phyloP scores from a whole-genome alignment of 2,113 vertebrate species.

The Sus scrofa region T2T-Sscrofa CM000822.6:82187001-82187500 shows the following conservation, averaged over 20 bases:
- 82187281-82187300: not conserved
- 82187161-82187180: not conserved
- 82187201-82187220: not conserved
- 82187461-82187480: not conserved
- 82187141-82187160: not conserved
- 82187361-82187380: not conserved
- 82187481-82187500: accelerated
- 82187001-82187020: not conserved
- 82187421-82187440: no score
- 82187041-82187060: not conserved
- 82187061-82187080: no score
- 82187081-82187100: not conserved
- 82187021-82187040: not conserved
- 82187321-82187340: not conserved
- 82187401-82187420: not conserved
- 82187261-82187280: no score
- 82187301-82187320: not conserved
- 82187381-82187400: not conserved
- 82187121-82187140: not conserved
- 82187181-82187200: not conserved
- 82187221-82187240: no score
- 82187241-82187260: not conserved
- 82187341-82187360: no score
- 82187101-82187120: not conserved
- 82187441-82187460: not conserved